Percentiles rank a stretch among this genome's conserved stretches.
Evolutionary conservation across 2,888 invertebrate species (phyloP).

Genomic region (Parnassius orleans): DNA sequence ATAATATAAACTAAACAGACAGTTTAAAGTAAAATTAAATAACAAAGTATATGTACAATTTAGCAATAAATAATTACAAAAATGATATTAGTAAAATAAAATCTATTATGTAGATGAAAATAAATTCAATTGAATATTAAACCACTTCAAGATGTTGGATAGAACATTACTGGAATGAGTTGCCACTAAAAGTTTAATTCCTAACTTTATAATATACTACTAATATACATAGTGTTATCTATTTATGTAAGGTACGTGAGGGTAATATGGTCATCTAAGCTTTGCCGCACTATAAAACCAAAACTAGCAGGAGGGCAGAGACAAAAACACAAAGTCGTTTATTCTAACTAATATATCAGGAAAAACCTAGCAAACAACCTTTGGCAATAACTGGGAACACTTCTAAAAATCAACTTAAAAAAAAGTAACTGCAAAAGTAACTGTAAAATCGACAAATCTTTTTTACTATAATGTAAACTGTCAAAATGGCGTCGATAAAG

Average conservation of each 20-base stretch:
- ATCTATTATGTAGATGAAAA: slow-evolving; percentile 51
- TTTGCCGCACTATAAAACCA: too few species aligned
- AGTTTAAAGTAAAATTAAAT: slow-evolving; percentile 75
- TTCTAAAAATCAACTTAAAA: too few species aligned
- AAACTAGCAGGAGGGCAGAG: too few species aligned
- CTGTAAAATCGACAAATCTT: too few species aligned
- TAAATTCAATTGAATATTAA: slow-evolving; percentile 39
- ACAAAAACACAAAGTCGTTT: too few species aligned
- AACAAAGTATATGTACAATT: slow-evolving; percentile 79
- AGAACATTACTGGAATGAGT: slow-evolving; percentile 60
- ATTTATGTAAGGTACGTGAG: slow-evolving; percentile 1
- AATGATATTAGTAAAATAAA: slow-evolving; percentile 37
- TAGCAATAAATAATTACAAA: slow-evolving; percentile 77
- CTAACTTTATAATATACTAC: slow-evolving; percentile 33
- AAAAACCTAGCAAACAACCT: too few species aligned
- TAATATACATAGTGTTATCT: slow-evolving; percentile 32
- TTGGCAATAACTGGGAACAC: too few species aligned
- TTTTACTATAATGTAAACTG: too few species aligned
- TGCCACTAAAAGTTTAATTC: slow-evolving; percentile 32
- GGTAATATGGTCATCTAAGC: too few species aligned
- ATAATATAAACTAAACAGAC: slow-evolving; percentile 51
- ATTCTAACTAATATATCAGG: too few species aligned
- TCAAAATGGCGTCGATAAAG: too few species aligned
- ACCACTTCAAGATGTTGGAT: slow-evolving; percentile 27
- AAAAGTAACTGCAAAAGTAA: too few species aligned